A percentile compares a stretch with the other conserved stretches of the same genome.
Conservation (phyloP, 64 coral and sea anemone species). For the Montipora foliosa region DNA sequence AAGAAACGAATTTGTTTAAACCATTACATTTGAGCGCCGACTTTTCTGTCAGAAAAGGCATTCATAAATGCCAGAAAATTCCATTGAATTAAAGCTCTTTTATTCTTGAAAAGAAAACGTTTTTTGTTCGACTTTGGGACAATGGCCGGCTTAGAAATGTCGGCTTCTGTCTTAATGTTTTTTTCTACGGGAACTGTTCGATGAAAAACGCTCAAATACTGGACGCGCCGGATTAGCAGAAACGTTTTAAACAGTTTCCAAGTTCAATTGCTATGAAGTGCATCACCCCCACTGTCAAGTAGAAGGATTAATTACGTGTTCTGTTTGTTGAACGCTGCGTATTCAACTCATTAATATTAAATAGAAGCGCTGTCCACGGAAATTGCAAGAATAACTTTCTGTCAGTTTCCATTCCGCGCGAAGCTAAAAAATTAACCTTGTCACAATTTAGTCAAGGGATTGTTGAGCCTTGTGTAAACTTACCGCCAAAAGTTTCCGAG, state of each 20-base stretch:
- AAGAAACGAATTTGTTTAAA: not conserved
- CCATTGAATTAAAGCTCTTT: not conserved
- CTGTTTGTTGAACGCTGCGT: not conserved
- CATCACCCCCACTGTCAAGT: not conserved
- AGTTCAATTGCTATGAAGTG: not conserved
- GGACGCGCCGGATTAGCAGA: not conserved
- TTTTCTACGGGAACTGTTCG: not conserved
- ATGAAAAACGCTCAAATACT: not conserved
- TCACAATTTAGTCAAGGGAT: conserved; percentile 30
- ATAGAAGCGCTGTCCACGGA: not conserved
- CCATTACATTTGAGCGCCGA: conserved; percentile 1
- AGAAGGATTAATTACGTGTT: conserved; percentile 40
- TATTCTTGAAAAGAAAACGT: conserved; percentile 20
- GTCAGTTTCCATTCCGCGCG: conserved; percentile 3
- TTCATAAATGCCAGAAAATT: not conserved
- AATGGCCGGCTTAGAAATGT: conserved; percentile 1
- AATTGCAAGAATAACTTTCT: not conserved
- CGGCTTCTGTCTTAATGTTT: not conserved
- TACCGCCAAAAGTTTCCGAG: not conserved
- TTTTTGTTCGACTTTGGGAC: conserved; percentile 43
- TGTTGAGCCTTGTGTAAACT: conserved; percentile 12
- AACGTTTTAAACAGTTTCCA: not conserved
- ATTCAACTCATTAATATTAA: conserved; percentile 45
- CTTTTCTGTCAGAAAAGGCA: not conserved
- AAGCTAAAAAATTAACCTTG: conserved; percentile 39